A percentile compares a stretch with the other conserved stretches of the same genome.
phyloP scores from a whole-genome alignment of 2,113 vertebrate genomes.

The Psittacara wagleri region DNA sequence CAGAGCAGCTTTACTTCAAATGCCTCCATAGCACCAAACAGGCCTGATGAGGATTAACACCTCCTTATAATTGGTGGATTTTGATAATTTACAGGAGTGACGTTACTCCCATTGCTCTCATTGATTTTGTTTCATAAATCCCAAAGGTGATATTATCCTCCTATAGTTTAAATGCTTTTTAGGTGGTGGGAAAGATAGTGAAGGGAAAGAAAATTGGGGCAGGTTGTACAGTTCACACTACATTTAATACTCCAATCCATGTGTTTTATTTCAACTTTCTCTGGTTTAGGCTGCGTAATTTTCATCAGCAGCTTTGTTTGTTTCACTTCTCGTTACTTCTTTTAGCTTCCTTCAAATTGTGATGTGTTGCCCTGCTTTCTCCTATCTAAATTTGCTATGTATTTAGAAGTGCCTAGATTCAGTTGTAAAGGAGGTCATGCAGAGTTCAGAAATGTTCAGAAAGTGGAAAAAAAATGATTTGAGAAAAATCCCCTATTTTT shows the following conservation, averaged over 20 bases:
- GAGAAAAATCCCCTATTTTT: conserved; percentile 41
- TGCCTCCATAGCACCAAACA: conserved; percentile 17
- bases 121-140: conserved; percentile 64
- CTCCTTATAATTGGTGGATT: conserved; percentile 60
- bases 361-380: conserved; percentile 15
- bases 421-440: conserved; percentile 72
- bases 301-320: conserved; percentile 30
- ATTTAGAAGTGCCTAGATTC: conserved; percentile 69
- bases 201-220: not conserved
- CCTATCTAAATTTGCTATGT: not conserved
- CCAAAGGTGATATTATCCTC: conserved; percentile 48
- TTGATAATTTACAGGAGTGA: conserved; percentile 60
- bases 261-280: conserved; percentile 48
- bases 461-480: conserved; percentile 41
- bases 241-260: not conserved
- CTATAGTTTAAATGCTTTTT: conserved; percentile 46
- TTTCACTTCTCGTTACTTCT: conserved; percentile 35
- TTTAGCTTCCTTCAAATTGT: conserved; percentile 35
- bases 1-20: conserved; percentile 50
- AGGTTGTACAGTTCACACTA: not conserved
- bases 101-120: conserved; percentile 54
- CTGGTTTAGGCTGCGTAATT: conserved; percentile 50
- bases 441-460: conserved; percentile 80
- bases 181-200: not conserved
- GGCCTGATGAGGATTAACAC: conserved; percentile 66